phyloP scores from a whole-genome alignment of 2,888 invertebrate species.

The Platycheirus rosarum region DNA sequence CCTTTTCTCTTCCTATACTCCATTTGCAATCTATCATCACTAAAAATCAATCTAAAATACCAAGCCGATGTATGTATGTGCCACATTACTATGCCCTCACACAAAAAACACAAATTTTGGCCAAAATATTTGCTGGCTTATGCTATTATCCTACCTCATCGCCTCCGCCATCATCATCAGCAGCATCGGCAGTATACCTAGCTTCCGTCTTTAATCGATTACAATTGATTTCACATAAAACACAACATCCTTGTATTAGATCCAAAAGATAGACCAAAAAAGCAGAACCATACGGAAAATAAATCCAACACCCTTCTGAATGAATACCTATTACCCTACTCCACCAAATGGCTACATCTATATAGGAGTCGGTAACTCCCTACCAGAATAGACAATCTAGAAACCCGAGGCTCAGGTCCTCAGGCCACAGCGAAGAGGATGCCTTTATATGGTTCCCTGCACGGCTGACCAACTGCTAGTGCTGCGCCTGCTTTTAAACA shows the following conservation, averaged over 20 bases:
- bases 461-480: constrained; percentile 34
- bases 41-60: constrained; percentile 55
- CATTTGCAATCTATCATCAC: constrained; percentile 60
- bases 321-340: neutral
- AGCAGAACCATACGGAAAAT: constrained; percentile 42
- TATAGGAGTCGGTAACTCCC: neutral
- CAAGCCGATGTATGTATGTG: constrained; percentile 16
- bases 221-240: constrained; percentile 69
- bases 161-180: constrained; percentile 1
- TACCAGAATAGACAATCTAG: neutral
- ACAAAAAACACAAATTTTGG: neutral
- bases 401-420: no score
- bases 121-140: constrained; percentile 31
- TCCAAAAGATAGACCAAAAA: constrained; percentile 38
- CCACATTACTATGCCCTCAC: constrained; percentile 14
- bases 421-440: constrained; percentile 10
- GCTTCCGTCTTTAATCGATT: no score
- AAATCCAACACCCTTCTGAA: constrained; percentile 28
- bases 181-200: neutral
- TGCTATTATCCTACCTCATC: constrained; percentile 3
- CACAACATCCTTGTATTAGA: constrained; percentile 40
- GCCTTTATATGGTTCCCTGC: constrained; percentile 28
- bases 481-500: constrained; percentile 48
- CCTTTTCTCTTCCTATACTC: constrained; percentile 12
- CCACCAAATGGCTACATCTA: neutral